These are phyloP conservation scores for Orius insidiosus DNA, from an alignment of 1,140 invertebrate species.

Conservation along the genomic window DNA sequence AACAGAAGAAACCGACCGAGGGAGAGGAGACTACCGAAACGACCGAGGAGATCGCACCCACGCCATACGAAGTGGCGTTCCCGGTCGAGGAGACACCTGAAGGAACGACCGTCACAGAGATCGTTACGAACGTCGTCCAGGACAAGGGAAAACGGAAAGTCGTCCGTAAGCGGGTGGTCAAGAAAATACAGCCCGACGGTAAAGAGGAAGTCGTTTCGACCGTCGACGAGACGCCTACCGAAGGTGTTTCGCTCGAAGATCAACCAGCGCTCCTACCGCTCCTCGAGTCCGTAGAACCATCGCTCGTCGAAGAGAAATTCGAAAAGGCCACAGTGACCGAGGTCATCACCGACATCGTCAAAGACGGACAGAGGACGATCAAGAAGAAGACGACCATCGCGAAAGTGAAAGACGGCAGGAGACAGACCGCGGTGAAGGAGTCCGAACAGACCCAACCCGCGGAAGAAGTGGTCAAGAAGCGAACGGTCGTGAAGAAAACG, in stretches of 20 bases:
- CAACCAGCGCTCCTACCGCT: constrained; percentile 12
- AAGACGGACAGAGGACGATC: constrained; percentile 17
- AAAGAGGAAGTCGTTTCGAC: constrained; percentile 9
- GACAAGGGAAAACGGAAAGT: constrained; percentile 18
- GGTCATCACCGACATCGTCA: constrained; percentile 20
- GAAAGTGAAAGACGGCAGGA: constrained; percentile 16
- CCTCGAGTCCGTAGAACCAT: constrained; percentile 13
- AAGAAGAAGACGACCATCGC: constrained; percentile 14
- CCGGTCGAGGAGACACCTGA: constrained; percentile 9
- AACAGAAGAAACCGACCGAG: constrained; percentile 14
- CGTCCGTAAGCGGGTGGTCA: constrained; percentile 25
- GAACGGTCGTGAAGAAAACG: constrained; percentile 9
- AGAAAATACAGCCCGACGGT: constrained; percentile 13
- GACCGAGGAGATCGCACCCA: constrained; percentile 12
- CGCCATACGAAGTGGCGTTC: constrained; percentile 13
- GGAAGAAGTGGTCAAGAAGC: constrained; percentile 11
- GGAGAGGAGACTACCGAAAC: constrained; percentile 8
- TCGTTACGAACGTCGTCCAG: constrained; percentile 19
- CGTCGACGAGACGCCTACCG: constrained; percentile 10
- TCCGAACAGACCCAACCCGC: constrained; percentile 5
- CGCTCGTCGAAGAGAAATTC: constrained; percentile 17
- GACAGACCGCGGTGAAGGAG: constrained; percentile 17
- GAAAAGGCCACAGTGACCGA: constrained; percentile 27
- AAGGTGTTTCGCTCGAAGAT: constrained; percentile 14
- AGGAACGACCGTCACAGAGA: constrained; percentile 15